Evolutionary conservation across 2,113 vertebrate species (phyloP).

Genomic region (Oncorhynchus keta): DNA sequence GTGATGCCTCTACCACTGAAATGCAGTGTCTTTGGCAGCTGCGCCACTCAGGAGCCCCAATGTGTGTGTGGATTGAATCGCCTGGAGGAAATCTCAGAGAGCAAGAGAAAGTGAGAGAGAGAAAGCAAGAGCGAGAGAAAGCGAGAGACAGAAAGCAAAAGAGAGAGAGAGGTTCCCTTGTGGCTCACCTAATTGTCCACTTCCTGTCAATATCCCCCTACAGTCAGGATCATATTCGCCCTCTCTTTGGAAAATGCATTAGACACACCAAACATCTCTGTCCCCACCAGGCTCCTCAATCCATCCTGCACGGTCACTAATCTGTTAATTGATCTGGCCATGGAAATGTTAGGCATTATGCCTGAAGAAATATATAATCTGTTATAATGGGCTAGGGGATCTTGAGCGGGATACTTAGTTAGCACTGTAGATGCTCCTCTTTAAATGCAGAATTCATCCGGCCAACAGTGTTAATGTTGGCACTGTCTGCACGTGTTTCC

Average conservation of each 20-base stretch:
- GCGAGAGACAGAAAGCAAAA: no score
- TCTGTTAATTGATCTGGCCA: constrained; percentile 68
- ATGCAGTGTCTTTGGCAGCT: no score
- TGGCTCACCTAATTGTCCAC: constrained; percentile 54
- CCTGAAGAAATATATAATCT: constrained; percentile 41
- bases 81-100: no score
- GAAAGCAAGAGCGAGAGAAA: no score
- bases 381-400: constrained; percentile 44
- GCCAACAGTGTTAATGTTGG: background rate
- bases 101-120: no score
- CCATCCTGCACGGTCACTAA: constrained; percentile 49
- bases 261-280: constrained; percentile 53
- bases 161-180: background rate
- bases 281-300: constrained; percentile 27
- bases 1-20: no score
- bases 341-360: constrained; percentile 29
- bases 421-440: constrained; percentile 21
- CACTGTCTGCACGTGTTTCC: background rate
- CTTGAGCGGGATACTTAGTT: constrained; percentile 9
- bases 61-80: no score
- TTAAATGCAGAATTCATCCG: constrained; percentile 23
- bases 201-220: constrained; percentile 57
- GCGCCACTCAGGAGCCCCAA: no score
- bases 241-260: constrained; percentile 61
- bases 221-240: constrained; percentile 55